Evolutionary conservation across 92 coral and sea anemone species (phyloP), one percentile per base, ranked within the genome.

Genomic region (Nematostella vectensis): DNA sequence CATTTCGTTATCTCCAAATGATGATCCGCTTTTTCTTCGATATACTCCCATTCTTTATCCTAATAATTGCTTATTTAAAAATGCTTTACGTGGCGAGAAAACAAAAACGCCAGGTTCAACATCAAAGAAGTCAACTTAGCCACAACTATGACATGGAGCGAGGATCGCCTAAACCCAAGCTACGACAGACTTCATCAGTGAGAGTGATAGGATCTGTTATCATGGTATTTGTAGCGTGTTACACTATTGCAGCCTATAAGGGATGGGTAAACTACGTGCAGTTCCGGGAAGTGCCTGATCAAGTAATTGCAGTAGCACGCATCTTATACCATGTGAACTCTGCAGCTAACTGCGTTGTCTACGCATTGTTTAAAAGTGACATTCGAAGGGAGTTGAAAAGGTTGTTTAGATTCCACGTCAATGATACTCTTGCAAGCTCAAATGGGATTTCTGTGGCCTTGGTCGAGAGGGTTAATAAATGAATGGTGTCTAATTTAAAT

Each of bases 341-440:
- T 17, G 51, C 51, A 45, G 51, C 51, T 4, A 45, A 45, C 23
- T 11, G 51, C 4, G 18, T 45, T 9, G 51, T 45, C 4, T 45
- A 45, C 21, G 51, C 23, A 4, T 10, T 45, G 12, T 10, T 45
- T 6, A 45, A 45, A 45, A 45, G 51, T 45, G 51, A 45, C 51
- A 45, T 45, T 4, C 9, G 23, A 45, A 11, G 21, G 51, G 51
- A 45, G 51, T 22, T 45, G 9, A 45, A 45, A 19, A 33, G 15
- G 6, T 15, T 33, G 6, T 6, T 33, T 33, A 33, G 40, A 33
- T n/a, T n/a, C n/a, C n/a, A n/a, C n/a, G n/a, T n/a, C n/a, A n/a
- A n/a, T n/a, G n/a, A n/a, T n/a, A n/a, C n/a, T n/a, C n/a, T n/a
- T n/a, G n/a, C n/a, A n/a, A n/a, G n/a, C n/a, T n/a, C n/a, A n/a